Evolutionary conservation across 2,888 invertebrate species (phyloP), one percentile per base, ranked within the genome.

Genomic region (Danaus chrysippus): DNA sequence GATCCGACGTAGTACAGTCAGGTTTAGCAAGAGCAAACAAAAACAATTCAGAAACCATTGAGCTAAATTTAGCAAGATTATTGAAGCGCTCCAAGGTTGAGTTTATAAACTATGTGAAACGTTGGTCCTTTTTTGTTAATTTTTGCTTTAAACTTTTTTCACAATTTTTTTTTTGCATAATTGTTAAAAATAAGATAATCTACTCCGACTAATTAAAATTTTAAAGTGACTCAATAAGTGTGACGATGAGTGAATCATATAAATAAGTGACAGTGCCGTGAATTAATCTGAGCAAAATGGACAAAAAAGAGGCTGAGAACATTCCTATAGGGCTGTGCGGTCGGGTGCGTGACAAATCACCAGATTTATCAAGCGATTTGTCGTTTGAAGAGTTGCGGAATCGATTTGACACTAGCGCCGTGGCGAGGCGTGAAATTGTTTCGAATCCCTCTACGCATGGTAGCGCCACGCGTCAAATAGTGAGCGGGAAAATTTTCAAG

Each of bases 401-500:
- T 63, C 77, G 81, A 69, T 90, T 90, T 75, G 90, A 90, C 70
- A 83, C 81, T 73, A 87, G 86, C 82, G 87, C 89, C 79, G 77
- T 79, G 78, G 79, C 74, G 74, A 74, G 80, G 65, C 78, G 83
- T 69, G 88, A 88, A 75, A 85, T 88, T 66, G 80, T 82, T 66
- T 84, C 88, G 73, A 87, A 86, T 71, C 91, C 91, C 13, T 84
- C 90, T 46, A 88, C 90, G 67, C 91, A 91, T 71, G 86, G 84
- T 68, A 91, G 91, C 82, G 91, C 87, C 67, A 90, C 82, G 43
- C 79, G 91, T 13, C 91, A 91, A 70, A 84, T 87, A 49, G 91
- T 91, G 54, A 91, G 91, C 76, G 91, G 91, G 64, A 93, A 94
- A 76, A 83, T 94, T 67, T 94, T 94, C 87, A 94, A 94, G 91